Evolutionary conservation across 2,797 vertebrate genomes (phyloP).

Genomic region (Heterohyrax brucei): DNA sequence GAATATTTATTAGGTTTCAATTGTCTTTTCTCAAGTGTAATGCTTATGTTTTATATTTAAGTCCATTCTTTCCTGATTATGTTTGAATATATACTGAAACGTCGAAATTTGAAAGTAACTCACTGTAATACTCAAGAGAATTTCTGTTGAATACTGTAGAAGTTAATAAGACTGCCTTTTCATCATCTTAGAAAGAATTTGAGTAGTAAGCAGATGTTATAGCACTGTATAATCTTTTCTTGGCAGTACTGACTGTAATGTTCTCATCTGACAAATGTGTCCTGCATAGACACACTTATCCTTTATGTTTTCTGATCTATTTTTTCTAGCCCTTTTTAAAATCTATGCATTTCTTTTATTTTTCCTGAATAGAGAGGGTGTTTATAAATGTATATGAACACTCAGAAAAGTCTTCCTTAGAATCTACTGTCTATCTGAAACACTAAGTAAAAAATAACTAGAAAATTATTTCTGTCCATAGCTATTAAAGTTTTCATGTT

Average conservation of each 20-base stretch:
- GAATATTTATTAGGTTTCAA: slow-evolving; percentile 12
- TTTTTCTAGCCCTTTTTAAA: not conserved
- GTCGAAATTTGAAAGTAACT: not conserved
- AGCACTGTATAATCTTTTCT: not conserved
- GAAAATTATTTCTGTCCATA: not conserved
- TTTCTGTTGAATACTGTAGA: not conserved
- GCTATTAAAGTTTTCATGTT: not conserved
- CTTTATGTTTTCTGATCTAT: not conserved
- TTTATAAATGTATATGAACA: not conserved
- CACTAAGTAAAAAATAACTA: not conserved
- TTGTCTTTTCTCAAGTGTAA: slow-evolving; percentile 1
- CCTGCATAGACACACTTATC: not conserved
- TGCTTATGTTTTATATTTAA: not conserved
- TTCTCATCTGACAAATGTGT: not conserved
- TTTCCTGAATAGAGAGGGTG: not conserved
- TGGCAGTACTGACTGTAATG: not conserved
- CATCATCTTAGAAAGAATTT: not conserved
- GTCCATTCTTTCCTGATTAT: slow-evolving; percentile 67
- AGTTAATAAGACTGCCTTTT: not conserved
- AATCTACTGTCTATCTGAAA: not conserved
- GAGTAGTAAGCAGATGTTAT: not conserved
- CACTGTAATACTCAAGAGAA: not conserved
- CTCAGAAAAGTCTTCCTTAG: not conserved
- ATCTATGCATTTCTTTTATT: not conserved
- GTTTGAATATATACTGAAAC: not conserved